phyloP scores from a whole-genome alignment of 2,797 vertebrate species.

The Myotis myotis region DNA sequence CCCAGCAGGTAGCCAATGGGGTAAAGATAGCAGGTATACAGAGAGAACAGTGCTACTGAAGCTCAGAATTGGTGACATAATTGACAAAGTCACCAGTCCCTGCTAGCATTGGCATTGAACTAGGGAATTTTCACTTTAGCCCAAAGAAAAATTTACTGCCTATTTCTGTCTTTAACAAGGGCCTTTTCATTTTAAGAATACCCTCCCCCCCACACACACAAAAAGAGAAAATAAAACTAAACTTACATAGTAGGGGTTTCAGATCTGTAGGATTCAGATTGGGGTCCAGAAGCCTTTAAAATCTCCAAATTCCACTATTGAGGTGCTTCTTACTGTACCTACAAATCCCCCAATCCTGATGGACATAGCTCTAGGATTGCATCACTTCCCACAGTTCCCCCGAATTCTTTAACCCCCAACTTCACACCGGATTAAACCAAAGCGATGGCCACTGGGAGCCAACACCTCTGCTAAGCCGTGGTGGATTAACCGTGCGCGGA shows the following conservation, averaged over 20 bases:
- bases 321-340: not conserved
- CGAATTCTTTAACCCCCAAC: slow-evolving; percentile 1
- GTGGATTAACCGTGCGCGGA: not conserved
- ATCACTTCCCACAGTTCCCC: not conserved
- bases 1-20: not conserved
- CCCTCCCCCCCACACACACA: not conserved
- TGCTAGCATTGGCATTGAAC: not conserved
- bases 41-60: rapidly evolving
- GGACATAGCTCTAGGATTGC: not conserved
- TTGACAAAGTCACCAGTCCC: not conserved
- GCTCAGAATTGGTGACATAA: not conserved
- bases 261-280: not conserved
- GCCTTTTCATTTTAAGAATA: not conserved
- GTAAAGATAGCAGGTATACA: not conserved
- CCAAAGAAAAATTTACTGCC: not conserved
- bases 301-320: not conserved
- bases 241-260: not conserved
- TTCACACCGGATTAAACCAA: slow-evolving; percentile 35
- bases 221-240: not conserved
- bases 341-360: not conserved
- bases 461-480: not conserved
- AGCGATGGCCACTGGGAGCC: not conserved
- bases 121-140: not conserved
- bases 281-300: not conserved
- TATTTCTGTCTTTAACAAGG: slow-evolving; percentile 24